Base-by-base conservation (phyloP, 37 sponge, comb jelly and placozoan species). In the Bolinopsis microptera region DNA sequence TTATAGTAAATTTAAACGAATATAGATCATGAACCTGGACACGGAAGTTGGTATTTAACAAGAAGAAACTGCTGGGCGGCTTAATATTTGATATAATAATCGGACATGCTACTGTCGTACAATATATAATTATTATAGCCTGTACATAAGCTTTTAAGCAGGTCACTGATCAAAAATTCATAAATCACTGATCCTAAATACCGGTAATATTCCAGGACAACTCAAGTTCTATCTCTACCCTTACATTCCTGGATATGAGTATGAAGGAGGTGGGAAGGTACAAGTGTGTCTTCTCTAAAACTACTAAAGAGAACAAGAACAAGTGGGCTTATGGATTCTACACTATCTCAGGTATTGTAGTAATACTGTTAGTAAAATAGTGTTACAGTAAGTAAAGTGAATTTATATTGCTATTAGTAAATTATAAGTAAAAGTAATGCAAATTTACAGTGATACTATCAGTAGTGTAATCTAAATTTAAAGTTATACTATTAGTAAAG, bases 311-410 rank as follows among this genome's bases (percentile, higher is more conserved):
- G 28, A 86, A 41, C 31, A 28, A 34, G 61, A 48, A 86, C 25
- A 86, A 39, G 61, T 86, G 90, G 90, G 90, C 90, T 25, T 86
- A 86, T 48, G 90, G 90, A 26, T 86, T 86, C 61, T 34, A 86
- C 90, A 41, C 34, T 5, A 23, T 34, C 34, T 86, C 90, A 41
- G 61, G 90, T 86, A 86, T 21, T 80, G 13, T 72, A 8, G 26
- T 72, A 21, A 61, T 61, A 18, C 68, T 21, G 68, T 18, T 9
- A 21, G 68, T 61, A 61, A 18, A 21, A 18, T 18, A 61, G 68
- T 21, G 68, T 18, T 61, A 21, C 68, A 61, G 68, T 9, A 61
- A 9, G 18, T 61, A 61, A 9, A 61, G 68, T 61, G 68, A 21
- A 61, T 9, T 61, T 21, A 18, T 61, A 61, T 18, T 61, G 68